phyloP scores from a whole-genome alignment of 2,113 vertebrate genomes.

The Saguinus imperator region DNA sequence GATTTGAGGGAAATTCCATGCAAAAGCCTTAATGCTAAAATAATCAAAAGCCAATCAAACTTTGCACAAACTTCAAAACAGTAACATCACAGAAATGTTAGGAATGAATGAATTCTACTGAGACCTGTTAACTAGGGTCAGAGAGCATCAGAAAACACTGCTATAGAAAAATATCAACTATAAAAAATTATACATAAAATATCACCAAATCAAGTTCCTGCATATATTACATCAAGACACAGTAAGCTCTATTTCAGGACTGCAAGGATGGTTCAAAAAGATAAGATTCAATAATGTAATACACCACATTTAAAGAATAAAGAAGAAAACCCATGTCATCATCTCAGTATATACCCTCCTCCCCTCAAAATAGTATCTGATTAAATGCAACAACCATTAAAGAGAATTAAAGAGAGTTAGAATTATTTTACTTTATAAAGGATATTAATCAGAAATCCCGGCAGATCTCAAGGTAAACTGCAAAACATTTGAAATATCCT shows the following conservation, averaged over 20 bases:
- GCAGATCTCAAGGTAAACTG: neutral
- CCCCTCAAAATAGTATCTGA: neutral
- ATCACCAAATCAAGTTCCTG: neutral
- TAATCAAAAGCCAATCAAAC: slow-evolving; percentile 1
- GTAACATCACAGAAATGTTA: neutral
- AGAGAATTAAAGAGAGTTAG: neutral
- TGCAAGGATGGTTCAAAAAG: slow-evolving; percentile 47
- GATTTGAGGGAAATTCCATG: neutral
- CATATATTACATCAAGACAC: neutral
- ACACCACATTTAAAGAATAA: neutral
- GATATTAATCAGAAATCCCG: slow-evolving; percentile 19
- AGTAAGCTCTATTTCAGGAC: neutral
- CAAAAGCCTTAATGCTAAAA: slow-evolving; percentile 27
- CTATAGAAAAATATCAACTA: neutral
- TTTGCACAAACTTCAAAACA: slow-evolving; percentile 34
- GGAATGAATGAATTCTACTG: neutral
- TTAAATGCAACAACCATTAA: neutral
- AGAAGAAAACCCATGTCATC: neutral
- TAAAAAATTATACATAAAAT: neutral
- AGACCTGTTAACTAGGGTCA: neutral
- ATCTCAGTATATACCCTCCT: neutral
- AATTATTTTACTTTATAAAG: neutral
- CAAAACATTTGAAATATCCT: neutral
- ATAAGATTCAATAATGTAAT: neutral
- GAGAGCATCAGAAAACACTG: neutral